Percentiles rank a stretch among this genome's conserved stretches.
Conservation (phyloP, 2,888 invertebrate genomes). For the Pandemis corylana region DNA sequence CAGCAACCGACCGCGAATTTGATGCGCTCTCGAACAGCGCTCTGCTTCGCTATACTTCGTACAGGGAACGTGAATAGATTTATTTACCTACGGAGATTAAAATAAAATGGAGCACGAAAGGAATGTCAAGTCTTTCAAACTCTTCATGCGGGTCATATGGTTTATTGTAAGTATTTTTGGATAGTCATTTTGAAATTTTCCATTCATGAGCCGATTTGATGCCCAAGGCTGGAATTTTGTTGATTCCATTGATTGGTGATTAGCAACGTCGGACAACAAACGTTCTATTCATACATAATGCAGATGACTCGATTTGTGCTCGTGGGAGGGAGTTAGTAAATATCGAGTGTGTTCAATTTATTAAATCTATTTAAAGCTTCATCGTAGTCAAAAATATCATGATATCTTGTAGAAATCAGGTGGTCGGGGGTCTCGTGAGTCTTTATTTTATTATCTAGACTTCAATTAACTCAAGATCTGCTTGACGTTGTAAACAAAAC, state of each 20-base stretch:
- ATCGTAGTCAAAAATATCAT: background rate
- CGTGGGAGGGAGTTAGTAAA: background rate
- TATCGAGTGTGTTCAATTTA: background rate
- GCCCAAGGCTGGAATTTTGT: conserved; percentile 34
- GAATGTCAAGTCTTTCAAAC: conserved; percentile 39
- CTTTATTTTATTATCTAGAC: conserved; percentile 14
- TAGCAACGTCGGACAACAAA: background rate
- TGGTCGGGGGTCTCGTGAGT: background rate
- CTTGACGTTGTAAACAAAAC: conserved; percentile 28
- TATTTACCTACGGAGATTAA: conserved; percentile 29
- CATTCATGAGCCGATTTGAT: conserved; percentile 31
- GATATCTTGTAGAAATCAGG: background rate
- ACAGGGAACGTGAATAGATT: conserved; percentile 36
- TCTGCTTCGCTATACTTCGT: conserved; percentile 3
- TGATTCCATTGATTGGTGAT: conserved; percentile 2
- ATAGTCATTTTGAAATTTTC: conserved; percentile 34
- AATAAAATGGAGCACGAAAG: conserved; percentile 38
- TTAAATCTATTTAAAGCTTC: background rate
- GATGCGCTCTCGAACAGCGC: conserved; percentile 48
- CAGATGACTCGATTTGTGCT: background rate
- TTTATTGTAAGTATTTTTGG: conserved; percentile 33
- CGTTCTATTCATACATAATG: background rate
- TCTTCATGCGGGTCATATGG: conserved; percentile 39
- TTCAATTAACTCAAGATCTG: conserved; percentile 17
- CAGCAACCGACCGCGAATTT: conserved; percentile 60